Base-by-base conservation (phyloP, 2,113 vertebrate genomes). In the Corvus moneduloides region DNA sequence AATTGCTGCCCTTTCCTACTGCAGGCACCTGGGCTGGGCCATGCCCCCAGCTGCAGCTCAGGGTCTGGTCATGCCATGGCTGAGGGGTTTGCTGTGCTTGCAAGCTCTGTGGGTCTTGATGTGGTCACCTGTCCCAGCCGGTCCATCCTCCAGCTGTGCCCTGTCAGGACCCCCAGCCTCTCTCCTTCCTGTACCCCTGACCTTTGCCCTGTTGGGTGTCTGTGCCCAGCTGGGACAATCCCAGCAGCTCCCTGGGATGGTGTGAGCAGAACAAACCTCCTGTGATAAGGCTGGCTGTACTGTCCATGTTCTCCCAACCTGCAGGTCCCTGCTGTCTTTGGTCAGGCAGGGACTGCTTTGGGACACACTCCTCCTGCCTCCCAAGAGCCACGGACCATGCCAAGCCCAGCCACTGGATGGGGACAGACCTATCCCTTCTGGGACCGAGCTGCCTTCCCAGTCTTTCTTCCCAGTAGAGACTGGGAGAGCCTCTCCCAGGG, bases 151-250 rank as follows among this genome's bases (percentile, higher is more conserved):
- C 56, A 62, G 18, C 27, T 67, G 27, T 89, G 56, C 20, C n/a
- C 33, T 81, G 21, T 43, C 52, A 64, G 58, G 52, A 55, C 3
- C 13, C 11, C 21, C 23, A 87, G 28, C n/a, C 12, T 22, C 54
- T 82, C 19, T 15, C 8, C 9, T 77, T 44, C 15, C n/a, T 69
- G 18, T 44, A 46, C 23, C 15, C 28, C 27, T 0, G 0, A 10
- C 19, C 24, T 66, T 54, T 74, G 19, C 9, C 33, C 55, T 1
- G 0, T 24, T 69, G n/a, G 13, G 30, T 56, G 26, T 62, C 43
- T 66, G 32, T 77, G 46, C 32, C 41, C 46, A 69, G 64, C 44
- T 61, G 28, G 48, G 49, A 62, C 54, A 82, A 30, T 13, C 32
- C n/a, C 63, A 52, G 67, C 48, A 16, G 22, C 14, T 88, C 17